Evolutionary conservation across 2,888 invertebrate genomes (phyloP).

Genomic region (Ischnus inquisitorius): DNA sequence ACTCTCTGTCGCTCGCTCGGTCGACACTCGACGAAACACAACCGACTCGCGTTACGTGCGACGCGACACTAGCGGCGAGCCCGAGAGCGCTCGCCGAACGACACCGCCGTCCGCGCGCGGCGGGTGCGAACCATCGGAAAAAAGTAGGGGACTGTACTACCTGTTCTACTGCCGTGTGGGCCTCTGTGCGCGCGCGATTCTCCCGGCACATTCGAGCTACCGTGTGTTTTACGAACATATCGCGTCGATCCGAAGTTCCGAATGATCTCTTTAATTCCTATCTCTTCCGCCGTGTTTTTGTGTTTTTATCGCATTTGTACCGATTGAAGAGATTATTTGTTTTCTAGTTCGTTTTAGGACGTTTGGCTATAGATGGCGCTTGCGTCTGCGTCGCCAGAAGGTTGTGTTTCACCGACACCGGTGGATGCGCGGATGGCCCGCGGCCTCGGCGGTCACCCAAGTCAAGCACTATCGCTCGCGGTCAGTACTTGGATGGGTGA

Average conservation of each 20-base stretch:
- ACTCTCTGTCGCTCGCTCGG: slow-evolving; percentile 25
- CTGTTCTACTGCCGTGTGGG: slow-evolving; percentile 8
- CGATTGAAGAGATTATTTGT: no score
- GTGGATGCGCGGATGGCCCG: no score
- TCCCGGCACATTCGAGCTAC: neutral
- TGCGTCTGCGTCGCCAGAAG: no score
- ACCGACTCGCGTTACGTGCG: slow-evolving; percentile 61
- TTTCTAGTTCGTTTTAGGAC: no score
- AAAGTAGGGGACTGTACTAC: slow-evolving; percentile 25
- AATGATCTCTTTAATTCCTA: neutral
- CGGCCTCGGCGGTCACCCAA: no score
- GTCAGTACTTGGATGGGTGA: no score
- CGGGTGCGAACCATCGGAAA: slow-evolving; percentile 39
- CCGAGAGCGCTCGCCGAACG: slow-evolving; percentile 39
- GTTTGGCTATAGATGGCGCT: no score
- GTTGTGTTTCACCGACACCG: no score
- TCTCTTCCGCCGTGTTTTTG: neutral
- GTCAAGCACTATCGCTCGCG: no score
- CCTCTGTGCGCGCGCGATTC: neutral
- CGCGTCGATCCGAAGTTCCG: neutral
- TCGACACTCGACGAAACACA: slow-evolving; percentile 50
- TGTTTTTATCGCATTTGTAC: neutral
- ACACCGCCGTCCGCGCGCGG: slow-evolving; percentile 47
- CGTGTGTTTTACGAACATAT: neutral
- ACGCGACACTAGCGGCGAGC: slow-evolving; percentile 60